Conservation (phyloP, 2,797 vertebrate species). For the Leptatherina wallacei region DNA sequence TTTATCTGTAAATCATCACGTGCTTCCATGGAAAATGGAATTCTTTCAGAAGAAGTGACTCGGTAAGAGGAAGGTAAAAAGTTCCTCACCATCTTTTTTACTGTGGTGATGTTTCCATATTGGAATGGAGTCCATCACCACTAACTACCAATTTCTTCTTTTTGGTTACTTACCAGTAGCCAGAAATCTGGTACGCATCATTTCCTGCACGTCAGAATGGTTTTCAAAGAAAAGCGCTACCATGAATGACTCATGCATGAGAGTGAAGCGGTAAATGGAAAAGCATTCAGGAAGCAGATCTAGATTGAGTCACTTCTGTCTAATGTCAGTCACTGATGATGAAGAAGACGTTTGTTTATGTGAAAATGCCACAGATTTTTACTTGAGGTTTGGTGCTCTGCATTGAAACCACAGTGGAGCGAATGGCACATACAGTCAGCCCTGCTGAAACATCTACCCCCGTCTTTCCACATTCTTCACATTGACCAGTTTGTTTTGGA, state of each 20-base stretch:
- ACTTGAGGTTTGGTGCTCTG: slow-evolving; percentile 53
- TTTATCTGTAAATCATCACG: not conserved
- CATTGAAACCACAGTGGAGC: slow-evolving; percentile 48
- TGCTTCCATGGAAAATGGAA: not conserved
- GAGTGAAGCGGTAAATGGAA: slow-evolving; percentile 31
- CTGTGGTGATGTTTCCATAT: not conserved
- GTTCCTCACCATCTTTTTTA: not conserved
- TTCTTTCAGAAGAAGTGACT: not conserved
- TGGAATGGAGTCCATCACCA: not conserved
- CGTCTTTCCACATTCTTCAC: slow-evolving; percentile 40
- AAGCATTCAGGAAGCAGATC: slow-evolving; percentile 27
- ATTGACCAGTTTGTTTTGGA: slow-evolving; percentile 41
- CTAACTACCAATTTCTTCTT: slow-evolving; percentile 3
- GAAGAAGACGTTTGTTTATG: slow-evolving; percentile 57
- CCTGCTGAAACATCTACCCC: slow-evolving; percentile 20
- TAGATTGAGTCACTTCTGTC: slow-evolving; percentile 37
- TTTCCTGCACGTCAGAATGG: slow-evolving; percentile 35
- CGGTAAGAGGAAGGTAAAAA: not conserved
- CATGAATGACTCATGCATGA: not conserved
- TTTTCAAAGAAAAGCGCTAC: slow-evolving; percentile 3
- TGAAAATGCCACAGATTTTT: slow-evolving; percentile 65
- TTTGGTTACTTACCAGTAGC: not conserved
- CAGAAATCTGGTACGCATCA: slow-evolving; percentile 14
- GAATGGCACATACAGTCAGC: slow-evolving; percentile 52
- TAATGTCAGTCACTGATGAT: slow-evolving; percentile 47